Evolutionary conservation across 2,797 vertebrate genomes (phyloP), one percentile per base, ranked within the genome.

Genomic region (Rhinogobio ventralis): DNA sequence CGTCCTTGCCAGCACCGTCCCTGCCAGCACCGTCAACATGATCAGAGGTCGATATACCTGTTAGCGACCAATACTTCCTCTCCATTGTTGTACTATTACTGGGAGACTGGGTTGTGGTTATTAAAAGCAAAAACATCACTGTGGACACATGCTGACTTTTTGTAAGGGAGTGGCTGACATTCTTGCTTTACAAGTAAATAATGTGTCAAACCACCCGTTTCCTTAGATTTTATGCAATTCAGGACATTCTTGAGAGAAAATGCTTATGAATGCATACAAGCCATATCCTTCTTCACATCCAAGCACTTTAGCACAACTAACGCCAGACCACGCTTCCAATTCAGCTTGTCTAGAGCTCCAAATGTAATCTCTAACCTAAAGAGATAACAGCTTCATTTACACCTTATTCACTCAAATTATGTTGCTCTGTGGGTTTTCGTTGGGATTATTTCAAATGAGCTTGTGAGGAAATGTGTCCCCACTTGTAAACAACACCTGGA

Each of bases 341-440:
- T 15, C 25, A 62, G 5, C 25, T 28, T 7, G 60, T 64, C 25
- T 30, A 17, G 25, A 30, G 1, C 25, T 64, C 5, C 5, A 62
- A 28, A 28, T 28, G 13, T 28, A 62, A 62, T 28, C 60, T 28
- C 60, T 30, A 64, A 19, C 51, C 75, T 42, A 62, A 78, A 84
- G 42, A 86, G 76, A 91, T 53, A 45, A 51, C 30, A n/a, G 10
- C 53, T 75, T 81, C 33, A 69, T 69, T 49, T 67, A 72, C 81
- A 17, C 91, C 89, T 91, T 89, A 73, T 84, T 72, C 57, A 92
- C 89, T 90, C 83, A 91, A 83, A 75, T 72, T 74, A 68, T 36
- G 14, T 68, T 71, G 36, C 46, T 2, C 45, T 25, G 1, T 62
- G 51, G 19, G n/a, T 57, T 81, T 60, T 46, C 23, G 6, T 57